Base-by-base conservation (phyloP, 2,113 vertebrate species). In the Uria lomvia region DNA sequence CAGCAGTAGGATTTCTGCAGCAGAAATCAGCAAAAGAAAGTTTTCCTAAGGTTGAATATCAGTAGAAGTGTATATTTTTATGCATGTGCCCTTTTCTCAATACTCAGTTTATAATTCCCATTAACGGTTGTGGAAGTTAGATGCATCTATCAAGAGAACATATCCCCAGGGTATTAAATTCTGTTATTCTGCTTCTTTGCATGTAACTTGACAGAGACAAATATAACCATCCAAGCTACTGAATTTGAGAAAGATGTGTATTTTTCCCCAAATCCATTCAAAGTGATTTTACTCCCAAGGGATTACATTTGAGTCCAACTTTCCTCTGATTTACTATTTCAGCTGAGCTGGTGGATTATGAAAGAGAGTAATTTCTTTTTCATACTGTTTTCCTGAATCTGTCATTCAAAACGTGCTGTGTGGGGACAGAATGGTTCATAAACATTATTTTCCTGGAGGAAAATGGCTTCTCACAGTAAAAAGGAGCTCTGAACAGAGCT, bases 281-380 rank as follows among this genome's bases (percentile, higher is more conserved):
- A 81, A 94, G 73, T 45, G 47, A 92, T 95, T 90, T 59, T 95
- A 2, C n/a, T 92, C 68, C 79, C 52, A 32, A 60, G 91, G 56
- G 75, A 87, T 95, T 94, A 90, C 47, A 52, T 94, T 96, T 73
- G 34, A 87, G 56, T 93, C 93, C 86, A 30, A 93, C 87, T 94
- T 96, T 58, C 42, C 78, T 95, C 74, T 91, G 86, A 93, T 95
- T 90, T 94, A 94, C 85, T 86, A 17, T 86, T 93, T 96, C 70
- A 87, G 74, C 80, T 58, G 86, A 94, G 62, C 77, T 90, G 92
- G 95, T 95, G 95, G 92, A 88, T 95, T 96, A 90, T 95, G 86
- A 85, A 92, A 85, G 88, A 92, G 67, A 90, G 77, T 92, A 87
- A 95, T 97, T 97, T 95, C 66, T 97, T 95, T 93, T 93, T 95